phyloP scores from a whole-genome alignment of 2,113 vertebrate genomes.

The Rhabdornis inornatus region DNA sequence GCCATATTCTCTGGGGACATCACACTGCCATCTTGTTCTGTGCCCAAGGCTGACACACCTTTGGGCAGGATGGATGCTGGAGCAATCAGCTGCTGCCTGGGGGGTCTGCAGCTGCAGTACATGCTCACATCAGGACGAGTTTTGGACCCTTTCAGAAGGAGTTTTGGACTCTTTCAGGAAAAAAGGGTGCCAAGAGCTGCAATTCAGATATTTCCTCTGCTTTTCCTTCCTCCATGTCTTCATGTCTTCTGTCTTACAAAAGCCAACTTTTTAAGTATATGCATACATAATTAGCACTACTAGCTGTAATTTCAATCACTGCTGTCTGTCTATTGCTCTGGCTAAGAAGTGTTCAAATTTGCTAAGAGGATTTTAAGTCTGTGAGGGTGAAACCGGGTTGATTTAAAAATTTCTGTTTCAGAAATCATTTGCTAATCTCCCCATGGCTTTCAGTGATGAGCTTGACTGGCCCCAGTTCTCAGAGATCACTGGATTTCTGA shows the following conservation, averaged over 20 bases:
- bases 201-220: background rate
- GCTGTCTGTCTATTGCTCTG: background rate
- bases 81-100: background rate
- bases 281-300: background rate
- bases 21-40: rapidly evolving
- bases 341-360: background rate
- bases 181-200: background rate
- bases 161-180: background rate
- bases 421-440: conserved; percentile 71
- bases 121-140: background rate
- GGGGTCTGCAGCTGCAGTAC: background rate
- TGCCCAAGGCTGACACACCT: background rate
- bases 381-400: background rate
- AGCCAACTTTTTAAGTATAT: background rate
- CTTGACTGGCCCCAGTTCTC: conserved; percentile 81
- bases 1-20: background rate
- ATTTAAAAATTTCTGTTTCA: conserved; percentile 52
- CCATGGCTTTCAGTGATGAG: conserved; percentile 64
- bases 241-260: background rate
- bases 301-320: background rate
- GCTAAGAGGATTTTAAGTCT: background rate
- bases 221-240: background rate
- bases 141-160: background rate
- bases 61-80: background rate
- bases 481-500: conserved; percentile 73